A percentile compares a stretch with the other conserved stretches of the same genome.
Evolutionary conservation across 2,888 invertebrate genomes (phyloP).

Genomic region (Teleiodes luculella): DNA sequence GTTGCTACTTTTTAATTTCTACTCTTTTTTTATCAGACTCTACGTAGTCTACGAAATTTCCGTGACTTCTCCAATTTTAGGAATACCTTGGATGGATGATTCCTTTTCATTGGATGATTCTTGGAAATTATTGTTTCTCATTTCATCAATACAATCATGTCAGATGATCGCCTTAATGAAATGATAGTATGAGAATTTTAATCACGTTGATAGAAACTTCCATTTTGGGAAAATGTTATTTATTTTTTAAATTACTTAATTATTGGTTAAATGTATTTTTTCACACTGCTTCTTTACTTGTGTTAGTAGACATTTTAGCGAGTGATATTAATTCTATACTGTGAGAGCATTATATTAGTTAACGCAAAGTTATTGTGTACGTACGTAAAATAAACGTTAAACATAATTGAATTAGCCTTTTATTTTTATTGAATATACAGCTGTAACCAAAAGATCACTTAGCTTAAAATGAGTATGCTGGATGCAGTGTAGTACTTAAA

Average conservation of each 20-base stretch:
- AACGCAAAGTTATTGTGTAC: slow-evolving; percentile 46
- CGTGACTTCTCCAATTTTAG: neutral
- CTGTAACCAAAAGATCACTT: too few relatives aligned
- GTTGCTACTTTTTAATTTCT: too few relatives aligned
- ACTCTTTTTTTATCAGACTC: too few relatives aligned
- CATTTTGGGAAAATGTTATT: slow-evolving; percentile 16
- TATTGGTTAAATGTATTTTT: slow-evolving; percentile 9
- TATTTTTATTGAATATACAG: neutral
- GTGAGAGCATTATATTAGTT: slow-evolving; percentile 47
- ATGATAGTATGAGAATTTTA: neutral
- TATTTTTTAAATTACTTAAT: slow-evolving; percentile 10
- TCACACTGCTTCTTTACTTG: slow-evolving; percentile 14
- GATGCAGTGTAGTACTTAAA: too few relatives aligned
- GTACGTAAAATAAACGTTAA: slow-evolving; percentile 24
- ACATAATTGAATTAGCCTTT: slow-evolving; percentile 29
- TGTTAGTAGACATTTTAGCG: slow-evolving; percentile 18
- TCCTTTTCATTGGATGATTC: neutral
- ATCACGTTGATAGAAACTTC: neutral
- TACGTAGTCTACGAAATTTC: too few relatives aligned
- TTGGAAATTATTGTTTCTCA: neutral
- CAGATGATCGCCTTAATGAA: neutral
- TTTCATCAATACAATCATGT: neutral
- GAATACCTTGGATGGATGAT: neutral
- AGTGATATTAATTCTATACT: slow-evolving; percentile 42
- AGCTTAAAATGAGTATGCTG: too few relatives aligned